A percentile compares a stretch with the other conserved stretches of the same genome.
phyloP scores from a whole-genome alignment of 92 coral and sea anemone genomes.

The Porites divaricata region DNA sequence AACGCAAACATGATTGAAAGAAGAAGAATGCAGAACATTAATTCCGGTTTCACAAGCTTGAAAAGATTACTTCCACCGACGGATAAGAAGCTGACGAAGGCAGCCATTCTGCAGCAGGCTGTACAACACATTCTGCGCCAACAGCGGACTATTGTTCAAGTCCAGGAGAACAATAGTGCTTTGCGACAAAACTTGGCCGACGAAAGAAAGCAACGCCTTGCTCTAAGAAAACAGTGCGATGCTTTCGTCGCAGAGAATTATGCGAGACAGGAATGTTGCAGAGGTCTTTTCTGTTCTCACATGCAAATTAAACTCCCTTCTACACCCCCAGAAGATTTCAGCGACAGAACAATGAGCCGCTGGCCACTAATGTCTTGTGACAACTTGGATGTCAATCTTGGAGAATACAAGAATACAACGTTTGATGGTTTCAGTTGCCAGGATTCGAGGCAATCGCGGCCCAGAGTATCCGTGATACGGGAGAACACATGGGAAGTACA shows the following conservation, averaged over 20 bases:
- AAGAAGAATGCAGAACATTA: constrained; percentile 88
- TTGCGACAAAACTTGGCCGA: constrained; percentile 50
- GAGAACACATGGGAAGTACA: background rate
- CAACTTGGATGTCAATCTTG: background rate
- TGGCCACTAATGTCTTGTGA: constrained; percentile 8
- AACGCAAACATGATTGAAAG: constrained; percentile 91
- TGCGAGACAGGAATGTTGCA: background rate
- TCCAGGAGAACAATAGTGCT: constrained; percentile 65
- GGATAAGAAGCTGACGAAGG: constrained; percentile 85
- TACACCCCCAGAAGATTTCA: constrained; percentile 12
- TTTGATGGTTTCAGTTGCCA: constrained; percentile 15
- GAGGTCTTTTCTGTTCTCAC: background rate
- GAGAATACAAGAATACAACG: background rate
- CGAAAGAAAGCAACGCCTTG: constrained; percentile 24
- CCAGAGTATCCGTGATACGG: background rate
- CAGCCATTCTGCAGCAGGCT: constrained; percentile 88
- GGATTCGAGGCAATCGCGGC: constrained; percentile 7
- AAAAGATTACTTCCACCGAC: constrained; percentile 88
- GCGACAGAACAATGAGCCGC: constrained; percentile 13
- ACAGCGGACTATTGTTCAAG: constrained; percentile 79
- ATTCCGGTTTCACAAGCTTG: constrained; percentile 76
- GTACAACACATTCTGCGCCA: constrained; percentile 83
- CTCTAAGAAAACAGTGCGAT: constrained; percentile 5
- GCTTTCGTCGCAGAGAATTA: constrained; percentile 2
- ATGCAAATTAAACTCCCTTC: constrained; percentile 13